These are phyloP conservation scores for Junco hyemalis DNA, from an alignment of 2,113 vertebrate genomes.

Conservation along the genomic window DNA sequence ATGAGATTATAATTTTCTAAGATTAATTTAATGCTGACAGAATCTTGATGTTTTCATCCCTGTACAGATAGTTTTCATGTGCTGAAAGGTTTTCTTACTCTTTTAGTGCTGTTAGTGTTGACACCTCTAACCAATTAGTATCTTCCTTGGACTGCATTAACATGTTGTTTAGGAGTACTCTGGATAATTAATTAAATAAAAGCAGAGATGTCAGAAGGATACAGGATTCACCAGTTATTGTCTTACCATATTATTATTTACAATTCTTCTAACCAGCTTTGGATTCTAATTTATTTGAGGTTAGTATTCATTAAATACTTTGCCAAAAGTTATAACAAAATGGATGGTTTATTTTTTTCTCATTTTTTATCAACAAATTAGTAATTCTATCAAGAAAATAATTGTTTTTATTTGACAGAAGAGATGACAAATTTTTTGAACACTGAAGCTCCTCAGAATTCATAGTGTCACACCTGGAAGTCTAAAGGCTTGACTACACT, in stretches of 20 bases:
- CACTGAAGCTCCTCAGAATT: background rate
- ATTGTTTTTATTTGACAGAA: slow-evolving; percentile 3
- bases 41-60: background rate
- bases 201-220: background rate
- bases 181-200: slow-evolving; percentile 15
- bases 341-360: background rate
- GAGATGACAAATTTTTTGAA: background rate
- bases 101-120: slow-evolving; percentile 1
- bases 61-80: background rate
- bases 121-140: slow-evolving; percentile 31
- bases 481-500: slow-evolving; percentile 24
- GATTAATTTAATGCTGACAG: slow-evolving; percentile 13
- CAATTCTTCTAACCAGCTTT: background rate
- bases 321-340: background rate
- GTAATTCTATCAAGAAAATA: background rate
- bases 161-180: background rate
- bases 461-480: slow-evolving; percentile 4
- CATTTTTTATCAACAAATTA: background rate
- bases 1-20: background rate
- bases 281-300: background rate
- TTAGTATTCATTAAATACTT: background rate
- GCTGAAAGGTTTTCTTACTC: background rate
- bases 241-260: background rate
- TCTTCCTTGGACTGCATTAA: background rate
- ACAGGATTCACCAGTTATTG: background rate